These are phyloP conservation scores for Centropus unirufus DNA, from an alignment of 2,113 vertebrate genomes.

Conservation along the genomic window DNA sequence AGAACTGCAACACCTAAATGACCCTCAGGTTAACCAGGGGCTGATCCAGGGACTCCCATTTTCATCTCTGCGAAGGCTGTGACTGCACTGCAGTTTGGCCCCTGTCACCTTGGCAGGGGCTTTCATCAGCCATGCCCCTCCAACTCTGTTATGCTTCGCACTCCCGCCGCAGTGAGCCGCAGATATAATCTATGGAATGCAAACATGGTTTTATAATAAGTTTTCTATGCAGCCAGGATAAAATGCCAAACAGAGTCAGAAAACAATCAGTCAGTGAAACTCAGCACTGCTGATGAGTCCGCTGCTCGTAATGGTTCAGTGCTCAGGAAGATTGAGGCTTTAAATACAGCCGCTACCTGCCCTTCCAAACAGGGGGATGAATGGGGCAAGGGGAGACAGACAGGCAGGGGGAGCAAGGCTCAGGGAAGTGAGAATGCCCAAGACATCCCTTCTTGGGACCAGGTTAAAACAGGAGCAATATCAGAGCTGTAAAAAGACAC, in stretches of 20 bases:
- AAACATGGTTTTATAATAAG: slow-evolving; percentile 64
- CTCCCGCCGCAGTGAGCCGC: background rate
- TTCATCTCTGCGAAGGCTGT: background rate
- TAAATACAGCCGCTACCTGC: background rate
- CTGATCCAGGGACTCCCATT: background rate
- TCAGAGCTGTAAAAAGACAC: background rate
- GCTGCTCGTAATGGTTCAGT: background rate
- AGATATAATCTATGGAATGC: slow-evolving; percentile 39
- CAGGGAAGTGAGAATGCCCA: background rate
- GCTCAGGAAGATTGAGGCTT: slow-evolving; percentile 52
- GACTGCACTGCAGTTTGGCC: background rate
- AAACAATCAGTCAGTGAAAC: slow-evolving; percentile 59
- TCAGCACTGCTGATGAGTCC: background rate
- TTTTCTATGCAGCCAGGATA: slow-evolving; percentile 58
- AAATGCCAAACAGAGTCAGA: slow-evolving; percentile 69
- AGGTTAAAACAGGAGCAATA: background rate
- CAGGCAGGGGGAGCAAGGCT: background rate
- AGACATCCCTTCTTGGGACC: rapidly evolving
- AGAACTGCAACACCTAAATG: background rate
- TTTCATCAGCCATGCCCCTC: background rate
- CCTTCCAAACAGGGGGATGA: background rate
- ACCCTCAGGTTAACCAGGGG: background rate
- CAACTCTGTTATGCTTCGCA: background rate
- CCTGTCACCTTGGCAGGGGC: slow-evolving; percentile 16
- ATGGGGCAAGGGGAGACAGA: background rate